A percentile compares a stretch with the other conserved stretches of the same genome.
Evolutionary conservation across 2,888 invertebrate species (phyloP).

Genomic region (Eulithis testata): DNA sequence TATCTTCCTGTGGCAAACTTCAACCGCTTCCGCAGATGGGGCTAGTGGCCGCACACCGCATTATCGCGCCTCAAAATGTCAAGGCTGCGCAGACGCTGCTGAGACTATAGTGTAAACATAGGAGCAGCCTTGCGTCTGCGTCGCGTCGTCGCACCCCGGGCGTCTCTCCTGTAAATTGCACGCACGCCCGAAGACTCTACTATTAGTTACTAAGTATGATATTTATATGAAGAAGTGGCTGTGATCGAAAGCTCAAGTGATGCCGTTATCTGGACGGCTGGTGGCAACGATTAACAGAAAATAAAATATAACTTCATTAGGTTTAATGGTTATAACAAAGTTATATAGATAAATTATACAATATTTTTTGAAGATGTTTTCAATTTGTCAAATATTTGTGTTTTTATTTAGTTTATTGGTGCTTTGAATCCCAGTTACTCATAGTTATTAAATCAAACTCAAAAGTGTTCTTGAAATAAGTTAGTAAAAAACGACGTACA

Average conservation of each 20-base stretch:
- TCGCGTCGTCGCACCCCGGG: conserved; percentile 50
- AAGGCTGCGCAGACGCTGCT: conserved; percentile 70
- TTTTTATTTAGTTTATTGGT: background rate
- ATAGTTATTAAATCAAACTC: background rate
- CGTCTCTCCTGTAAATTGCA: conserved; percentile 54
- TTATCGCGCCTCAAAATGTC: conserved; percentile 66
- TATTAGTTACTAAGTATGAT: conserved; percentile 53
- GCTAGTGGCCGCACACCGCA: conserved; percentile 64
- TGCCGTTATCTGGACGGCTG: conserved; percentile 58
- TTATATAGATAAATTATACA: conserved; percentile 31
- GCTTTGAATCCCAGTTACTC: background rate
- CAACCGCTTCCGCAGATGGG: conserved; percentile 78
- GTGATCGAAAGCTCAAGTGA: conserved; percentile 73
- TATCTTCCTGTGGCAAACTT: conserved; percentile 75
- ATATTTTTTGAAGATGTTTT: conserved; percentile 18
- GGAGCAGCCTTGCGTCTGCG: conserved; percentile 50
- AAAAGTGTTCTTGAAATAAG: background rate
- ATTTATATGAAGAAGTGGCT: conserved; percentile 76
- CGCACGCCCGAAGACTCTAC: conserved; percentile 59
- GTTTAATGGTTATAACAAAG: conserved; percentile 14
- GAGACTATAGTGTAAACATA: conserved; percentile 41
- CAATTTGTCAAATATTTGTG: background rate
- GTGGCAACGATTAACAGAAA: conserved; percentile 64
- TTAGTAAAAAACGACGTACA: background rate
- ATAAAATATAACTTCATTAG: conserved; percentile 39